phyloP scores from a whole-genome alignment of 2,888 invertebrate species.

The Tetanocera ferruginea region DNA sequence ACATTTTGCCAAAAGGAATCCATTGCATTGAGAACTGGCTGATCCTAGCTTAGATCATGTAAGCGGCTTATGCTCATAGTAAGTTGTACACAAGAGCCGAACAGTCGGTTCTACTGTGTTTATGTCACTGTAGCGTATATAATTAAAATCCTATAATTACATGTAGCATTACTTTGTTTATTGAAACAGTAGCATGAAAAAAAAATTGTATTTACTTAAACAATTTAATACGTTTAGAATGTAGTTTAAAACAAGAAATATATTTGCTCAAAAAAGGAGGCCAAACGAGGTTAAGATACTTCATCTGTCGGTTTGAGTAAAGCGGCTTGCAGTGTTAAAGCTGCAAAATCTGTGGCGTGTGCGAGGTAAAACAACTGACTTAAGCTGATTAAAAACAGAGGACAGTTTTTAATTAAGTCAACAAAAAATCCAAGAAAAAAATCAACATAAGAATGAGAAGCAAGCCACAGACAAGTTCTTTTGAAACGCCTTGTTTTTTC shows the following conservation, averaged over 20 bases:
- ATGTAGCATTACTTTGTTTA: neutral
- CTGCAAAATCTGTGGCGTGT: conserved; percentile 4
- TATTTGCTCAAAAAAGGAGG: neutral
- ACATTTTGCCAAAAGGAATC: neutral
- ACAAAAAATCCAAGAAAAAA: neutral
- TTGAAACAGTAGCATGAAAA: neutral
- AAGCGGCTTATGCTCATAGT: neutral
- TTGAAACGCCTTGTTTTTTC: too few species aligned
- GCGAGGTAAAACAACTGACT: neutral
- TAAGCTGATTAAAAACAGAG: conserved; percentile 12
- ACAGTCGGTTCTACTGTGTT: neutral
- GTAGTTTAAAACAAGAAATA: too few species aligned
- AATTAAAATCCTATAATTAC: conserved; percentile 12
- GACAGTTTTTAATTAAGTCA: conserved; percentile 16
- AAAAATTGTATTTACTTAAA: neutral
- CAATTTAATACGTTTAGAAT: neutral
- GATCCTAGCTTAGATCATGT: neutral
- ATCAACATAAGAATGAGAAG: neutral
- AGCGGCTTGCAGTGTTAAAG: neutral
- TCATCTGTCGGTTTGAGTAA: neutral
- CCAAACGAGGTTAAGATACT: neutral
- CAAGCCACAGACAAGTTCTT: too few species aligned
- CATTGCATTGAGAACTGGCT: neutral
- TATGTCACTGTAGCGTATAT: neutral
- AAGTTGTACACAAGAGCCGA: neutral